Conservation (phyloP, 2,888 invertebrate genomes). For the Pedicia rivosa region DNA sequence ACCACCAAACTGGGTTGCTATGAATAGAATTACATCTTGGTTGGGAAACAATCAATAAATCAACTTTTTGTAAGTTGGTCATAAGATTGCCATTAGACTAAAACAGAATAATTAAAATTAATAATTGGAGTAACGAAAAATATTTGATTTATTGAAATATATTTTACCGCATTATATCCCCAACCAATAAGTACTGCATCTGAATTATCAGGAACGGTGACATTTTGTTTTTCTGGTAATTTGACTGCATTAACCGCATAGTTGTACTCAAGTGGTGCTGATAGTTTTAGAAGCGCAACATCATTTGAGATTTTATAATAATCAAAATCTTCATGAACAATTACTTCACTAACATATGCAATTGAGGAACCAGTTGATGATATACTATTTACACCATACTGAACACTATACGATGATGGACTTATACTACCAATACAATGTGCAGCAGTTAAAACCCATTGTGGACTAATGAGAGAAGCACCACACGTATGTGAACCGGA, state of each 20-base stretch:
- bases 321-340: constrained; percentile 20
- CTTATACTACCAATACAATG: constrained; percentile 1
- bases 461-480: not conserved
- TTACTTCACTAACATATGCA: constrained; percentile 15
- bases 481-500: constrained; percentile 4
- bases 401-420: not conserved
- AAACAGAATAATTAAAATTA: no score
- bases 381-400: constrained; percentile 4
- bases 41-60: constrained; percentile 25
- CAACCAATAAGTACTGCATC: constrained; percentile 24
- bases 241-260: constrained; percentile 4
- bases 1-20: constrained; percentile 18
- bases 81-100: constrained; percentile 26
- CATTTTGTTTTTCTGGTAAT: constrained; percentile 10
- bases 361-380: constrained; percentile 1
- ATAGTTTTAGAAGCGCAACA: constrained; percentile 19
- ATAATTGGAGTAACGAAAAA: no score
- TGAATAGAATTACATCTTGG: constrained; percentile 25
- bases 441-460: constrained; percentile 4
- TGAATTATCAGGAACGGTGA: constrained; percentile 11
- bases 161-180: constrained; percentile 17
- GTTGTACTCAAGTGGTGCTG: constrained; percentile 13
- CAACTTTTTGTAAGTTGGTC: constrained; percentile 25
- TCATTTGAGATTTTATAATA: constrained; percentile 20
- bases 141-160: no score